Evolutionary conservation across 2,888 invertebrate genomes (phyloP).

Genomic region (Acronicta aceris): DNA sequence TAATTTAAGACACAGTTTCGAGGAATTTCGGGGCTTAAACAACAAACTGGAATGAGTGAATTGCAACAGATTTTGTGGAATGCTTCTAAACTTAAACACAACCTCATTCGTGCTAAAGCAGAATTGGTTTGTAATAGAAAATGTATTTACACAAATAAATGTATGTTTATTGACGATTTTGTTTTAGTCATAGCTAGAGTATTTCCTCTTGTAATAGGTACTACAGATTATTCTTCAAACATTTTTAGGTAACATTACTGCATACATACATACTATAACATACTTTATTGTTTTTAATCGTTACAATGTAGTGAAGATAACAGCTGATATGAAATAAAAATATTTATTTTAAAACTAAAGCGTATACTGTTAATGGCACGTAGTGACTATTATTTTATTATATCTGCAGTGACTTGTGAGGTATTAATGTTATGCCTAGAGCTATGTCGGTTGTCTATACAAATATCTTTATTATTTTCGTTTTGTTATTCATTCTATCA

Average conservation of each 20-base stretch:
- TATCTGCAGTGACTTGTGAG: not conserved
- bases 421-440: not conserved
- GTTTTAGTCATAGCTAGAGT: slow-evolving; percentile 31
- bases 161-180: slow-evolving; percentile 20
- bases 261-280: no score
- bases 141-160: slow-evolving; percentile 38
- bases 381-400: not conserved
- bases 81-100: slow-evolving; percentile 24
- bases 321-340: slow-evolving; percentile 32
- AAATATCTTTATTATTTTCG: no score
- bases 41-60: slow-evolving; percentile 14
- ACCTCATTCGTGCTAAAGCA: slow-evolving; percentile 16
- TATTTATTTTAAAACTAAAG: slow-evolving; percentile 31
- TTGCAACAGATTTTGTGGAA: slow-evolving; percentile 19
- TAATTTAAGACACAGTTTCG: not conserved
- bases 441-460: no score
- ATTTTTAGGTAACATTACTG: no score
- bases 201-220: slow-evolving; percentile 34
- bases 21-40: slow-evolving; percentile 16
- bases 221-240: not conserved
- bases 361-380: slow-evolving; percentile 27
- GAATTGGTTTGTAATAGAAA: slow-evolving; percentile 24
- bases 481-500: no score
- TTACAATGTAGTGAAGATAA: slow-evolving; percentile 27
- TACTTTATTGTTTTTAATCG: not conserved